Conservation (phyloP, 2,888 invertebrate genomes). For the Eilema depressum region DNA sequence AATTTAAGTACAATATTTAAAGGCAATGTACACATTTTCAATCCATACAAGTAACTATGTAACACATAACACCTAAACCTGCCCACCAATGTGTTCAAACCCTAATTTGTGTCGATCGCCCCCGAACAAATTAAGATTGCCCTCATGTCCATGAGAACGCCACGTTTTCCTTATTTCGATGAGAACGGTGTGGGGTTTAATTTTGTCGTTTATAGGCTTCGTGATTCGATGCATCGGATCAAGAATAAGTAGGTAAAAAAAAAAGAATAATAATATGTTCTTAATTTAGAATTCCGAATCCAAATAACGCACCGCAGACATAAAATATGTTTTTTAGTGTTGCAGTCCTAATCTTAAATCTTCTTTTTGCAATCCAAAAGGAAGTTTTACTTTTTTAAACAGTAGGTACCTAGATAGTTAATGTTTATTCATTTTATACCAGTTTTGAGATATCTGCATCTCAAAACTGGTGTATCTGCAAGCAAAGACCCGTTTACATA, state of each 20-base stretch:
- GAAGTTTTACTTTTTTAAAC: background rate
- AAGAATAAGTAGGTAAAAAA: conserved; percentile 36
- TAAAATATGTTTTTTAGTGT: conserved; percentile 45
- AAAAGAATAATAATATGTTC: conserved; percentile 25
- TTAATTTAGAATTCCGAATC: conserved; percentile 53
- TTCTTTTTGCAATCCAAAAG: conserved; percentile 21
- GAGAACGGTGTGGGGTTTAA: conserved; percentile 61
- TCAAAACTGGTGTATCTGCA: no score
- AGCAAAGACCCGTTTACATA: no score
- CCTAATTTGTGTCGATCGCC: conserved; percentile 37
- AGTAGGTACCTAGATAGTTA: no score
- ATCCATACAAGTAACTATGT: conserved; percentile 11
- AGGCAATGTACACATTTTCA: background rate
- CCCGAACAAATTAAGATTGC: conserved; percentile 65
- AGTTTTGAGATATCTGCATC: no score
- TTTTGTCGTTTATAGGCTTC: conserved; percentile 33
- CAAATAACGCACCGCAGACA: conserved; percentile 31
- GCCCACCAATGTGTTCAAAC: conserved; percentile 29
- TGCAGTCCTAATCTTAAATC: conserved; percentile 32
- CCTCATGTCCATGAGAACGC: conserved; percentile 72
- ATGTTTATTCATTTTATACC: no score
- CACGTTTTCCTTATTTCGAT: conserved; percentile 66
- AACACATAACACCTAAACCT: conserved; percentile 18
- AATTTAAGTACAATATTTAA: conserved; percentile 2
- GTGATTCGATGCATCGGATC: conserved; percentile 31